phyloP scores from a whole-genome alignment of 2,797 vertebrate species.

The Diplodus puntazzo region DNA sequence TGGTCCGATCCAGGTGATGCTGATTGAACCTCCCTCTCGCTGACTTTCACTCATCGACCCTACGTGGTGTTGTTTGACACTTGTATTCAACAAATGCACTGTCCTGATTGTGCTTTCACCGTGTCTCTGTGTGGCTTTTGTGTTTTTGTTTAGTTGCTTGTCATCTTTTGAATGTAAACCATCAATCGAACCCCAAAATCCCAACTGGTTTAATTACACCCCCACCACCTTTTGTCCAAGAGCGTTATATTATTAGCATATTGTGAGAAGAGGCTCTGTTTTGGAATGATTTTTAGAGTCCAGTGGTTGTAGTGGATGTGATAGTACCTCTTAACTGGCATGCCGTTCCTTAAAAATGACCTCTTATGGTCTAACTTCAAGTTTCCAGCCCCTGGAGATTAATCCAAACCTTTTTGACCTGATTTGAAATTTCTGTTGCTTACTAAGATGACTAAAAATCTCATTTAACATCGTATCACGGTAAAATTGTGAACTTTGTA shows the following conservation, averaged over 20 bases:
- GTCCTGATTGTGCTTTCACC: constrained; percentile 47
- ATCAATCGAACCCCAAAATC: constrained; percentile 7
- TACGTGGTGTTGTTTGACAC: constrained; percentile 53
- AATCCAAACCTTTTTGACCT: constrained; percentile 45
- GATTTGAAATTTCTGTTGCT: constrained; percentile 47
- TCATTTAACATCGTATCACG: background rate
- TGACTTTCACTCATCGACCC: constrained; percentile 54
- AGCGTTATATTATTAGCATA: background rate
- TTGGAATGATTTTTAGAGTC: background rate
- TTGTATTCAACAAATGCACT: constrained; percentile 37
- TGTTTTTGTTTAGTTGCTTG: constrained; percentile 50
- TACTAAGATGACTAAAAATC: constrained; percentile 45
- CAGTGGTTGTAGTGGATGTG: background rate
- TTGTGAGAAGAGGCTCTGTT: constrained; percentile 21
- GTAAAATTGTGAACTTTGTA: background rate
- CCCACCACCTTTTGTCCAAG: background rate
- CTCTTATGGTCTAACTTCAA: constrained; percentile 15
- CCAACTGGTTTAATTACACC: constrained; percentile 11
- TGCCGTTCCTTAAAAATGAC: constrained; percentile 36
- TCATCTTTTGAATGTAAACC: constrained; percentile 26
- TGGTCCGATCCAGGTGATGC: constrained; percentile 34
- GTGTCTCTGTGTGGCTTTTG: constrained; percentile 58
- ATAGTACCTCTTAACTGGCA: constrained; percentile 49
- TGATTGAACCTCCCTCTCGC: constrained; percentile 23
- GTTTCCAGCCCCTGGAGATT: constrained; percentile 30